Evolutionary conservation across 2,888 invertebrate species (phyloP), one percentile per base, ranked within the genome.

Genomic region (Drosophila anomalata): DNA sequence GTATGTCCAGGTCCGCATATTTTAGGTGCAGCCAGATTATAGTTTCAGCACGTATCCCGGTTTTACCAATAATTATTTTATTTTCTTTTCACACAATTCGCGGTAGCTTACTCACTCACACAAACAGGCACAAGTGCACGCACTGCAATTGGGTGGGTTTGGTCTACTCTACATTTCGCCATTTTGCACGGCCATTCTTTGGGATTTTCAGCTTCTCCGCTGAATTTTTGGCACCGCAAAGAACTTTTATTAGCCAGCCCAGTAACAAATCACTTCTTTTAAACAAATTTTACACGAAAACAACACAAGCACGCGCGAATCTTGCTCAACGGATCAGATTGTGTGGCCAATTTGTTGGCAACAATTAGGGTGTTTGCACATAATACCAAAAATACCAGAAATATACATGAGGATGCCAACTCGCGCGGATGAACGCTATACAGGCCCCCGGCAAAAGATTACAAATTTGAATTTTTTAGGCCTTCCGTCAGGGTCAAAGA

Each of bases 81-180:
- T 36, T 36, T 36, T 36, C 36, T 36, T 14, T 36, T 36, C n/a
- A 36, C 36, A 36, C 36, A 36, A 36, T 36, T 36, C 36, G 36
- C 36, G 36, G 36, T n/a, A n/a, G 36, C 36, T 36, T 36, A 36
- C 36, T 36, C n/a, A 36, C 36, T 33, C 33, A 33, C 12, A 33
- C 31, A 31, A 31, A 33, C 33, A 33, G 33, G 12, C 12, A 33
- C 36, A 36, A 36, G 36, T 36, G 36, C 36, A 63, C 67, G 52
- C 67, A 67, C 39, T 51, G 50, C 48, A 50, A 17, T 50, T 14
- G 54, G 48, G 29, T 50, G 48, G 14, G 14, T 29, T 50, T 50
- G 17, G 17, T 29, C n/a, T 26, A 14, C 48, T 48, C 36, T 36
- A 36, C 36, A 36, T 36, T 36, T 14, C 36, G 36, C n/a, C 36